These are phyloP conservation scores for Dryas iulia DNA, from an alignment of 1,140 invertebrate genomes.

Conservation along the genomic window DNA sequence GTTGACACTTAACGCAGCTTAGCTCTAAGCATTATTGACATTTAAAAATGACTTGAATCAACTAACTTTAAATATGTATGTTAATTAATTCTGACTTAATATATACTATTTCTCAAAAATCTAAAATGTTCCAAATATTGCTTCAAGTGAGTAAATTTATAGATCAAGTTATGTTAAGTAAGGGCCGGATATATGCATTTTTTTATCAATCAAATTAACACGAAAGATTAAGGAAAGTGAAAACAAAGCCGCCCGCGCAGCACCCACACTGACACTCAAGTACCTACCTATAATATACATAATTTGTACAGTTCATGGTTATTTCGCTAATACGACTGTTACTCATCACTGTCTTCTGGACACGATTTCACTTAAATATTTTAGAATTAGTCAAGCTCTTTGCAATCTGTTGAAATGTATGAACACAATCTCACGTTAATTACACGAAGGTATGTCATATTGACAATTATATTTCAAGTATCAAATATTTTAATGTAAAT, in stretches of 20 bases:
- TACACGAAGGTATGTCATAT: neutral
- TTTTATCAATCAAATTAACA: slow-evolving; percentile 31
- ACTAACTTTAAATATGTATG: neutral
- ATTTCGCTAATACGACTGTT: slow-evolving; percentile 33
- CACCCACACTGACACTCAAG: slow-evolving; percentile 17
- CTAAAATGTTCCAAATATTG: neutral
- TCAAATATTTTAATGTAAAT: neutral
- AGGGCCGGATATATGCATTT: slow-evolving; percentile 6
- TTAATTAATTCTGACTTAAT: neutral
- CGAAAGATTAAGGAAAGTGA: slow-evolving; percentile 40
- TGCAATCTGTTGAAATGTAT: neutral
- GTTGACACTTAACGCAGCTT: neutral
- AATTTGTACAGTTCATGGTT: slow-evolving; percentile 37
- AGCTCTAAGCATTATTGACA: neutral
- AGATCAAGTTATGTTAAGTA: neutral
- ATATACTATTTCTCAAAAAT: neutral
- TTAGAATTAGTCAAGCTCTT: slow-evolving; percentile 12
- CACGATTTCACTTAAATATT: slow-evolving; percentile 28
- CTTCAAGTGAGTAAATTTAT: neutral
- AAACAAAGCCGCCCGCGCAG: slow-evolving; percentile 47
- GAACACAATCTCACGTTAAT: neutral
- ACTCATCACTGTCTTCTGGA: slow-evolving; percentile 14
- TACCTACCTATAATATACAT: slow-evolving; percentile 5
- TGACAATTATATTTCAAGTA: neutral
- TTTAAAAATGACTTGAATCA: neutral